These are phyloP conservation scores for Labeo rohita DNA, from an alignment of 2,113 vertebrate genomes.

Conservation along the genomic window DNA sequence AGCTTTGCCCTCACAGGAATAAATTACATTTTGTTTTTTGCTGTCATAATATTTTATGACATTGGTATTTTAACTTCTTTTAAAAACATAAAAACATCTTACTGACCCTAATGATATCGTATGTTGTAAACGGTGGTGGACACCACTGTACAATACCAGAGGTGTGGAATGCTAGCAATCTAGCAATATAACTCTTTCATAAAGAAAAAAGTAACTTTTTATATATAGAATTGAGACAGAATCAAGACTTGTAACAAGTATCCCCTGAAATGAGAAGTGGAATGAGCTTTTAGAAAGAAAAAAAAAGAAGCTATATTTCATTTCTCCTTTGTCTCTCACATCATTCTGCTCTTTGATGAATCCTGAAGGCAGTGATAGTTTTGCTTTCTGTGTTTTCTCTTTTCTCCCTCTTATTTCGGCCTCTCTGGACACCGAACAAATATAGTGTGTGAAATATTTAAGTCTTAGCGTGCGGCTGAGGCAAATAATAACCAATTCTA, in stretches of 20 bases:
- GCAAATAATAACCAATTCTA: conserved; percentile 85
- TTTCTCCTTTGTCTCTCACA: conserved; percentile 48
- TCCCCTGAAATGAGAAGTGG: conserved; percentile 46
- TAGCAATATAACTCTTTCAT: conserved; percentile 9
- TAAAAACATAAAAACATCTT: background rate
- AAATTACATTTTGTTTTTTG: too few relatives aligned
- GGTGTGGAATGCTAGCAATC: background rate
- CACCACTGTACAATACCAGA: background rate
- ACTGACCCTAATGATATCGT: background rate
- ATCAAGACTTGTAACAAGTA: conserved; percentile 47
- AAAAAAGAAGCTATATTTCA: conserved; percentile 39
- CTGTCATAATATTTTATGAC: too few relatives aligned
- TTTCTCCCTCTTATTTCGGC: conserved; percentile 21
- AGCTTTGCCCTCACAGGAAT: too few relatives aligned
- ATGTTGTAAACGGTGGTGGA: background rate
- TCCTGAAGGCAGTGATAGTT: conserved; percentile 56
- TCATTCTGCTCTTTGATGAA: conserved; percentile 53
- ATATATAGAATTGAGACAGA: conserved; percentile 40
- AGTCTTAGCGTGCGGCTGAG: conserved; percentile 85
- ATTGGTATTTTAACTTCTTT: too few relatives aligned
- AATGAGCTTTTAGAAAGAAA: conserved; percentile 52
- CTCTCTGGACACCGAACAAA: conserved; percentile 55
- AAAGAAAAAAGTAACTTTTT: conserved; percentile 2
- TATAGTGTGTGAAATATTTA: conserved; percentile 80
- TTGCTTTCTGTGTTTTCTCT: conserved; percentile 41